Conservation (phyloP, 2,797 vertebrate species). For the Alosa sapidissima region DNA sequence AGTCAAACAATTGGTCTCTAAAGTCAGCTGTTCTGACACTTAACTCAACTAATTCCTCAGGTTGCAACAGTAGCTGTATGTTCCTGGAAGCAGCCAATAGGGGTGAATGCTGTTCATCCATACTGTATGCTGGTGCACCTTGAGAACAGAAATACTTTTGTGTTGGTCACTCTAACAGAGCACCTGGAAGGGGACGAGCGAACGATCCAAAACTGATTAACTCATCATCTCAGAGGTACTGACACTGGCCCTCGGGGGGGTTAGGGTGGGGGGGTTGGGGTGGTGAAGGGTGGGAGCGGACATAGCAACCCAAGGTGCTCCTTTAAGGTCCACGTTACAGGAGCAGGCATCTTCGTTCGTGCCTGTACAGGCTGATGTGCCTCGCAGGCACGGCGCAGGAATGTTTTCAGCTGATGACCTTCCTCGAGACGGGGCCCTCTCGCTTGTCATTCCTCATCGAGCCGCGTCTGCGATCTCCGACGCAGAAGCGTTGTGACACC, state of each 20-base stretch:
- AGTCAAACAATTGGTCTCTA: neutral
- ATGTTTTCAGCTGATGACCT: conserved; percentile 46
- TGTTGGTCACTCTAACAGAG: neutral
- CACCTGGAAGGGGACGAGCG: neutral
- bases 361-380: neutral
- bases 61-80: neutral
- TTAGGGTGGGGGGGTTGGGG: neutral
- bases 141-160: neutral
- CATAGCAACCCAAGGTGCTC: neutral
- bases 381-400: neutral
- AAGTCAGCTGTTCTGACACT: neutral
- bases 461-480: conserved; percentile 55
- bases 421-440: conserved; percentile 40
- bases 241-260: neutral
- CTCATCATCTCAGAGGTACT: neutral
- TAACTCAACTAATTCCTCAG: neutral
- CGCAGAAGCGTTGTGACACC: conserved; percentile 52
- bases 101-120: neutral
- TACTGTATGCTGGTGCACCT: neutral
- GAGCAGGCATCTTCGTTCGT: neutral
- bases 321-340: neutral
- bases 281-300: neutral
- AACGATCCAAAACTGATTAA: neutral
- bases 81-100: neutral
- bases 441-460: conserved; percentile 51